Evolutionary conservation across 2,113 vertebrate genomes (phyloP).

Genomic region (Theropithecus gelada): DNA sequence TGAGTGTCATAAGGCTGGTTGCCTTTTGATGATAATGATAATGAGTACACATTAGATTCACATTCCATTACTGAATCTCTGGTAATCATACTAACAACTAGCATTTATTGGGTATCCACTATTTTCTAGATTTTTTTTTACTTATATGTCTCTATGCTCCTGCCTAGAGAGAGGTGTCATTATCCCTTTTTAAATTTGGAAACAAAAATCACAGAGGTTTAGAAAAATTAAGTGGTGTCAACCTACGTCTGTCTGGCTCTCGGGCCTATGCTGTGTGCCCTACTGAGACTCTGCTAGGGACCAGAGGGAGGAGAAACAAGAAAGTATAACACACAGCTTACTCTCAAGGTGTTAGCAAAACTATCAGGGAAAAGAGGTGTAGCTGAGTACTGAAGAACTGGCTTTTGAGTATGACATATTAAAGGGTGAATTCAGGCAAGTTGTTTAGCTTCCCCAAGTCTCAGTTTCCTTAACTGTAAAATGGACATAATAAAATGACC

Average conservation of each 20-base stretch:
- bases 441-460: neutral
- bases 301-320: neutral
- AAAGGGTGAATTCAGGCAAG: neutral
- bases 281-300: neutral
- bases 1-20: neutral
- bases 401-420: neutral
- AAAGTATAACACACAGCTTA: neutral
- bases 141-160: neutral
- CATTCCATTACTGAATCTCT: neutral
- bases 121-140: neutral
- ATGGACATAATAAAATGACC: neutral
- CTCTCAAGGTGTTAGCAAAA: neutral
- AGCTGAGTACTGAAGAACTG: neutral
- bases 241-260: neutral
- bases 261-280: neutral
- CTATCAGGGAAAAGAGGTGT: neutral
- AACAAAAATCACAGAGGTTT: neutral
- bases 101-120: neutral
- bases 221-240: neutral
- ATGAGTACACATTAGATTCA: slow-evolving; percentile 35
- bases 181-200: neutral
- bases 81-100: neutral
- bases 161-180: neutral
- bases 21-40: slow-evolving; percentile 26
- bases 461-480: neutral